Percentiles rank a stretch among this genome's conserved stretches.
Conservation (phyloP, 2,113 vertebrate genomes). For the Rhinopomastus cyanomelas region DNA sequence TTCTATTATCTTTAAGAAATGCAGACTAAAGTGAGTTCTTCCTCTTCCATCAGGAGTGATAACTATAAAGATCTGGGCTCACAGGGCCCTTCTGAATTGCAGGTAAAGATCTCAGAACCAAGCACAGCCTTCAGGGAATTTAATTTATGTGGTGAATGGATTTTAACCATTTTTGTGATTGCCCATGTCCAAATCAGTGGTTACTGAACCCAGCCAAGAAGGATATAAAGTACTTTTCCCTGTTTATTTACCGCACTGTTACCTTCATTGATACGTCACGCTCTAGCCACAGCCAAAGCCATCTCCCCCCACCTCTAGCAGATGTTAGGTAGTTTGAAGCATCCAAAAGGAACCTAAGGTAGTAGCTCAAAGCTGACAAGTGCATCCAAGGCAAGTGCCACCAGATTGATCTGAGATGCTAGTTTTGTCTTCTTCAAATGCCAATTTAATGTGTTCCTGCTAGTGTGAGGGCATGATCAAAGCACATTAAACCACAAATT, state of each 20-base stretch:
- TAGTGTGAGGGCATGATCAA: not conserved
- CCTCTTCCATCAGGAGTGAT: not conserved
- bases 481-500: not conserved
- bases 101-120: not conserved
- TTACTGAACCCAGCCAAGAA: not conserved
- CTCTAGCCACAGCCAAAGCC: not conserved
- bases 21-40: not conserved
- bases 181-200: not conserved
- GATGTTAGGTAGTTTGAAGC: not conserved
- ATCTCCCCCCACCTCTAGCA: not conserved
- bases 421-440: not conserved
- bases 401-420: not conserved
- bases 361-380: not conserved
- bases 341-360: not conserved
- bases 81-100: not conserved
- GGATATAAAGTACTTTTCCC: not conserved
- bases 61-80: not conserved
- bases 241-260: not conserved
- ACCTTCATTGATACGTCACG: not conserved
- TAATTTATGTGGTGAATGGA: fast-evolving
- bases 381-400: not conserved
- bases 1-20: not conserved
- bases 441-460: not conserved
- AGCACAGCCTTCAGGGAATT: not conserved
- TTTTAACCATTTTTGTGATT: not conserved